phyloP scores from a whole-genome alignment of 2,113 vertebrate species.

The Lophius piscatorius region DNA sequence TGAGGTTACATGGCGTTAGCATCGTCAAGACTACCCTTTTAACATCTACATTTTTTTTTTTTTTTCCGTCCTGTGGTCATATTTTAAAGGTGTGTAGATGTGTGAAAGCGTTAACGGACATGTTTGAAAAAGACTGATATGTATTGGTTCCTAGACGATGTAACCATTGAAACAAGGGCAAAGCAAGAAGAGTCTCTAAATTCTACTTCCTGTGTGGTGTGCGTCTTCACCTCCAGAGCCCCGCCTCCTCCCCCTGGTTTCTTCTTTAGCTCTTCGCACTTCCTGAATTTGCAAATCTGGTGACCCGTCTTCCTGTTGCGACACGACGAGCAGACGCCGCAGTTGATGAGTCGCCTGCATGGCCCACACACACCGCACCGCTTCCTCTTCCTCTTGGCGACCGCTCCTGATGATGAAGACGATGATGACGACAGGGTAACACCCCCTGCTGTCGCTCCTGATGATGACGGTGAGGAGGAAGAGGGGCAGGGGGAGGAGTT shows the following conservation, averaged over 20 bases:
- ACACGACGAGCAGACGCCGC: slow-evolving; percentile 95
- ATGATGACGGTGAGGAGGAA: slow-evolving; percentile 74
- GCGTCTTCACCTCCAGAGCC: slow-evolving; percentile 86
- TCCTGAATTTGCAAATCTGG: slow-evolving; percentile 99
- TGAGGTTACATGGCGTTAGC: no score
- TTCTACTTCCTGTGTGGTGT: neutral
- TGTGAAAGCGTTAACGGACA: no score
- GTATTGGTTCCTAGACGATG: no score
- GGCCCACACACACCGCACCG: slow-evolving; percentile 94
- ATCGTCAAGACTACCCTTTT: no score
- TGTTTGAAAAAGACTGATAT: no score
- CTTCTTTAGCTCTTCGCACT: slow-evolving; percentile 98
- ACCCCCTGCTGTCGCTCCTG: slow-evolving; percentile 52
- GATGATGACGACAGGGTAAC: slow-evolving; percentile 55
- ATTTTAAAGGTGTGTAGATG: no score
- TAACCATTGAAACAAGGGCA: no score
- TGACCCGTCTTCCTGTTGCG: slow-evolving; percentile 97
- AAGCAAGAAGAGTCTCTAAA: no score
- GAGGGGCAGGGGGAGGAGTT: slow-evolving; percentile 78
- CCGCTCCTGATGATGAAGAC: slow-evolving; percentile 55
- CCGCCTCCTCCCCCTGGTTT: slow-evolving; percentile 87
- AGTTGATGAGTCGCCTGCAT: slow-evolving; percentile 95
- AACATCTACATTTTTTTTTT: no score
- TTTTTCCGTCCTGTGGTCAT: no score
- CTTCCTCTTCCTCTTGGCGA: slow-evolving; percentile 94